Conservation (phyloP, 2,797 vertebrate genomes). For the Loriculus beryllinus region DNA sequence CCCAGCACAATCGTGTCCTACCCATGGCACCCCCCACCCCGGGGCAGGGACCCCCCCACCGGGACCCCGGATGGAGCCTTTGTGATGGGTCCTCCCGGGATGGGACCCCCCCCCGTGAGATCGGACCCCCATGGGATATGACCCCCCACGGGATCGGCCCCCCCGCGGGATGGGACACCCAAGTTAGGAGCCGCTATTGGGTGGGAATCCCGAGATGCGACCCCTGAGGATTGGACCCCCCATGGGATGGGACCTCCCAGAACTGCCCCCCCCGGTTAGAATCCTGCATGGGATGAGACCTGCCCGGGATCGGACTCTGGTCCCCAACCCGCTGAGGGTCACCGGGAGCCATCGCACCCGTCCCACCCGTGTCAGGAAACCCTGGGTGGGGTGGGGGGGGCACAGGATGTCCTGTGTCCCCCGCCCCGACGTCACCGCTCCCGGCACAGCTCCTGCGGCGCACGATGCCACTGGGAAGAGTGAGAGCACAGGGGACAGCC, state of each 20-base stretch:
- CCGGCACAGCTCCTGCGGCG: not conserved
- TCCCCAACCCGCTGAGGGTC: not conserved
- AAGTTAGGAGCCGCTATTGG: not conserved
- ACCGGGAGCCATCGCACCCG: not conserved
- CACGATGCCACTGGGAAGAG: not conserved
- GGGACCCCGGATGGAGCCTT: too few species aligned
- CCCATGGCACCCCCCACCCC: not conserved
- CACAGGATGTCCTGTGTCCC: constrained; percentile 31
- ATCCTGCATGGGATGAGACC: too few species aligned
- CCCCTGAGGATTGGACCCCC: too few species aligned
- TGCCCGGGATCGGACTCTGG: not conserved
- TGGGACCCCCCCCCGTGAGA: too few species aligned
- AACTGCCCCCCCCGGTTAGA: not conserved
- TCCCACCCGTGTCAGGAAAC: not conserved
- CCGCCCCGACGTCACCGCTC: not conserved
- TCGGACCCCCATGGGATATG: too few species aligned
- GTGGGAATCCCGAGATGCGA: too few species aligned
- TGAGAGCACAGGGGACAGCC: not conserved
- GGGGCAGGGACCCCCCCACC: too few species aligned
- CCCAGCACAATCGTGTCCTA: not conserved
- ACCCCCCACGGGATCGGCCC: too few species aligned
- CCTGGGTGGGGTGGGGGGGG: not conserved
- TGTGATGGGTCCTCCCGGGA: too few species aligned
- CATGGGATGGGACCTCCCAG: not conserved
- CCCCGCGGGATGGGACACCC: not conserved